Percentiles rank a stretch among this genome's conserved stretches.
Conservation (phyloP, 2,113 vertebrate species). For the Spea bombifrons region DNA sequence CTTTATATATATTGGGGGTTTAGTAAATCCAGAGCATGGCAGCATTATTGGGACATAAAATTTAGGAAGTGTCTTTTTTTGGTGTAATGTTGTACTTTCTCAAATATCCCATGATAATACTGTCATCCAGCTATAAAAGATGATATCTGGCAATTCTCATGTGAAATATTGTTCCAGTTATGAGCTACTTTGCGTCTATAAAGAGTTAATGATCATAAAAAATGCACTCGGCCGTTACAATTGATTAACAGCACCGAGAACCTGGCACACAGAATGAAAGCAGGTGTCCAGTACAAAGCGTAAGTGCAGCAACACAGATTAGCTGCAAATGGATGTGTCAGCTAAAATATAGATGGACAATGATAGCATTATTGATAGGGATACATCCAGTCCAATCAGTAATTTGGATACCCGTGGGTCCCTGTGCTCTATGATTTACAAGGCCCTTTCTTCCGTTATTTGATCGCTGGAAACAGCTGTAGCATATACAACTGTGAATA, state of each 20-base stretch:
- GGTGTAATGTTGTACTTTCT: too few relatives aligned
- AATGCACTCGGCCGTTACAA: conserved; percentile 29
- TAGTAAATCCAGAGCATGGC: too few relatives aligned
- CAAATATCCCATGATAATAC: too few relatives aligned
- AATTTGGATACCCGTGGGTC: conserved; percentile 27
- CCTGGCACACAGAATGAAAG: conserved; percentile 40
- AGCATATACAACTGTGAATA: conserved; percentile 40
- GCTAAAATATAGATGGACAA: conserved; percentile 38
- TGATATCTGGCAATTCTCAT: background rate
- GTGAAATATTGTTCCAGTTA: background rate
- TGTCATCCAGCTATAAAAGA: background rate
- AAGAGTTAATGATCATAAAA: conserved; percentile 23
- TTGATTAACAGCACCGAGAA: conserved; percentile 30
- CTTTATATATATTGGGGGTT: too few relatives aligned
- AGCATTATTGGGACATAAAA: background rate
- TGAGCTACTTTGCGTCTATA: background rate
- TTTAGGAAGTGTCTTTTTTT: background rate
- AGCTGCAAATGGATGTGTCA: conserved; percentile 42
- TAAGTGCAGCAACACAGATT: conserved; percentile 35
- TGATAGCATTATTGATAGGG: conserved; percentile 36
- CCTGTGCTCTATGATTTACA: conserved; percentile 35
- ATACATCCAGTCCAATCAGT: conserved; percentile 16
- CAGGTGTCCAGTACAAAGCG: conserved; percentile 37
- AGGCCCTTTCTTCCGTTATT: conserved; percentile 37
- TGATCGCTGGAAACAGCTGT: conserved; percentile 43